Percentiles rank a stretch among this genome's conserved stretches.
phyloP scores from a whole-genome alignment of 2,113 vertebrate genomes.

The Geococcyx californianus region DNA sequence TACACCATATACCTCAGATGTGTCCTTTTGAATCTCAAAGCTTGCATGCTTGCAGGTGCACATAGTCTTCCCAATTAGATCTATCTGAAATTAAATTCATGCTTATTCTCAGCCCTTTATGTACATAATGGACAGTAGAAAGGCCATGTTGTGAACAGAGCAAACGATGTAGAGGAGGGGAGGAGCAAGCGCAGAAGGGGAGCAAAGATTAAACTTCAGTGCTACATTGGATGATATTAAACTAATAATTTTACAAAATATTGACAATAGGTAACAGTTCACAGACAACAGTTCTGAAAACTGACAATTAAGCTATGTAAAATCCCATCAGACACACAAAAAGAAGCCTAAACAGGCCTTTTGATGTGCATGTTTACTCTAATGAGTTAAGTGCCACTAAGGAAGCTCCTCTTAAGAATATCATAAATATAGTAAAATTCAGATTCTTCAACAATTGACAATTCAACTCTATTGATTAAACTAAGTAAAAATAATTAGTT shows the following conservation, averaged over 20 bases:
- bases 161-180: not conserved
- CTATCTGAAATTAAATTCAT: not conserved
- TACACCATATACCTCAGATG: no score
- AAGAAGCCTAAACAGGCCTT: rapidly evolving
- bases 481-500: not conserved
- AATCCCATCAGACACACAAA: not conserved
- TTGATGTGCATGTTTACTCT: not conserved
- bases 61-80: not conserved
- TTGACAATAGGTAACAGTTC: not conserved
- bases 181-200: rapidly evolving
- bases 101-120: not conserved
- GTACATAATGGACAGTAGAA: not conserved
- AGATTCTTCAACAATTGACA: not conserved
- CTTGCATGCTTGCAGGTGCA: not conserved
- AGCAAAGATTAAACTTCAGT: not conserved
- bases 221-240: not conserved
- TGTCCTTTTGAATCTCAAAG: not conserved
- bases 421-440: not conserved
- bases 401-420: not conserved
- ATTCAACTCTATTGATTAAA: not conserved
- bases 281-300: not conserved
- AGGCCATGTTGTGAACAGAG: not conserved
- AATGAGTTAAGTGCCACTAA: not conserved
- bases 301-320: not conserved
- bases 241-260: not conserved